These are phyloP conservation scores for Sesamia nonagrioides DNA, from an alignment of 1,140 invertebrate genomes.

Conservation along the genomic window DNA sequence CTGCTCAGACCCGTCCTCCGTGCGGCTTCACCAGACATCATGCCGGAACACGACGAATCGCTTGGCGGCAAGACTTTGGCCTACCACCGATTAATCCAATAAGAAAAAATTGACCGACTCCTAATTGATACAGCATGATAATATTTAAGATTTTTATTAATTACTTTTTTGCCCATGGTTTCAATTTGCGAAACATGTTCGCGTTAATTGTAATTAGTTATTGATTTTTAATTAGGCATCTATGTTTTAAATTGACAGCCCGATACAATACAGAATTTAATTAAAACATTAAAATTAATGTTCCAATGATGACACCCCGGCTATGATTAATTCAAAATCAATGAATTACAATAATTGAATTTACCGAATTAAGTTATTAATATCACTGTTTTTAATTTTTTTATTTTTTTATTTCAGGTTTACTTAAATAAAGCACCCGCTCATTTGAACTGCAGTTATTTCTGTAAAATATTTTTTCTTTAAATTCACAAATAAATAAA, in stretches of 20 bases:
- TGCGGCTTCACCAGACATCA: too few relatives aligned
- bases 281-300: neutral
- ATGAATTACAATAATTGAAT: neutral
- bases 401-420: neutral
- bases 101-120: neutral
- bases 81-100: too few relatives aligned
- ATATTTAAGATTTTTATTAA: neutral
- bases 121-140: constrained; percentile 2
- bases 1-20: too few relatives aligned
- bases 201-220: constrained; percentile 2
- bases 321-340: neutral
- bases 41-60: too few relatives aligned
- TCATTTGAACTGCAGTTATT: neutral
- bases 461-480: neutral
- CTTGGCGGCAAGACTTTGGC: too few relatives aligned
- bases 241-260: neutral
- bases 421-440: neutral
- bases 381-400: neutral
- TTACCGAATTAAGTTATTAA: neutral
- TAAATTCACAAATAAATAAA: neutral
- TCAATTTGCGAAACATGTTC: neutral
- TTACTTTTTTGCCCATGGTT: neutral
- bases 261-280: neutral
- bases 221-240: neutral
- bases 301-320: neutral